Percentiles rank a stretch among this genome's conserved stretches.
Evolutionary conservation across 2,113 vertebrate genomes (phyloP).

Genomic region (Aplodontia rufa): DNA sequence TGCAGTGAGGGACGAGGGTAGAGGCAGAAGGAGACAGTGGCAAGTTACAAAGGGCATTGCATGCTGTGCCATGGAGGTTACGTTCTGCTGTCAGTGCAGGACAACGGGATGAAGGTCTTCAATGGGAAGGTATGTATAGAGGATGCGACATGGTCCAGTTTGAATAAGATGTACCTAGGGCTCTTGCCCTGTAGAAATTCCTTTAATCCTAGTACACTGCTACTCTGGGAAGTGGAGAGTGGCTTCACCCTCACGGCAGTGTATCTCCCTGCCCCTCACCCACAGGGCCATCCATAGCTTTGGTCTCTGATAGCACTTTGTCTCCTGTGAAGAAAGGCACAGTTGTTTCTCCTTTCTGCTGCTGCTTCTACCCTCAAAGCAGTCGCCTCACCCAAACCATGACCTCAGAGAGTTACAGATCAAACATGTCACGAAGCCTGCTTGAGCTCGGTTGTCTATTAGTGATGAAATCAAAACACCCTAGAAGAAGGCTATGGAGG

Average conservation of each 20-base stretch:
- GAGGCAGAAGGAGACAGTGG: no score
- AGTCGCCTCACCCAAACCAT: conserved; percentile 60
- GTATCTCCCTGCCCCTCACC: not conserved
- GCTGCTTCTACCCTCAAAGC: conserved; percentile 23
- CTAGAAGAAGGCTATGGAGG: conserved; percentile 58
- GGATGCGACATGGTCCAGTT: not conserved
- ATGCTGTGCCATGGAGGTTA: not conserved
- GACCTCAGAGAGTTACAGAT: conserved; percentile 71
- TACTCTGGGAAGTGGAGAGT: not conserved
- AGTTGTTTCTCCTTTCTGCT: conserved; percentile 56
- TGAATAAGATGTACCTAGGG: not conserved
- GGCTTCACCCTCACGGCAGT: not conserved
- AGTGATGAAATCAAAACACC: conserved; percentile 45
- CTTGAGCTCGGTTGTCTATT: conserved; percentile 62
- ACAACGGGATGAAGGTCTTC: not conserved
- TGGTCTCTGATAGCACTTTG: conserved; percentile 65
- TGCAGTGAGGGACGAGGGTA: not conserved
- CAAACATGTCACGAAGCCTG: conserved; percentile 48
- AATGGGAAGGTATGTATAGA: not conserved
- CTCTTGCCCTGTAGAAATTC: not conserved
- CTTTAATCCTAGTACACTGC: not conserved
- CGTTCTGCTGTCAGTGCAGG: not conserved
- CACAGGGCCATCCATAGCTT: not conserved
- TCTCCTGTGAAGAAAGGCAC: conserved; percentile 69
- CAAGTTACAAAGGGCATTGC: not conserved